Base-by-base conservation (phyloP, 2,888 invertebrate species). In the Invenusta paracnida region DNA sequence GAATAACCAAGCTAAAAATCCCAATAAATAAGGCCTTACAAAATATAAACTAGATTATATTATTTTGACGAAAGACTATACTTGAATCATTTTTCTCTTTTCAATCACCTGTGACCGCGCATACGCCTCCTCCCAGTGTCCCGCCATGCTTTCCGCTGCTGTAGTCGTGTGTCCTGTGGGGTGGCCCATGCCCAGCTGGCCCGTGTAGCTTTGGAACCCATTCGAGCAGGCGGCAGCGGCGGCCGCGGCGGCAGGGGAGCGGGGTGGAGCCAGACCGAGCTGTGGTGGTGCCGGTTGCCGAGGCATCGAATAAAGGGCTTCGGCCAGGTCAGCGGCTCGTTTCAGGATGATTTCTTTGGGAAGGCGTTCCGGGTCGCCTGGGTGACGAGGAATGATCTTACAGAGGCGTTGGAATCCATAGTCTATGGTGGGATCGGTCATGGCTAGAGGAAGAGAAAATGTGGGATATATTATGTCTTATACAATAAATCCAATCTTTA, bases 391-490 rank as follows among this genome's bases (percentile, higher is more conserved):
- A 92, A 99, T 96, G 83, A 98, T 94, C 92, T 99, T 99, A 93
- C 97, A 97, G 90, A 99, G 94, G 90, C 98, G 94, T 93, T 98
- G 98, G 93, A 99, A 99, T 67, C 98, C 98, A 92, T 97, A 98
- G 93, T 99, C 99, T 93, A 99, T 98, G 91, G 97, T 98, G 67
- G 99, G 98, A 93, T 99, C 99, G 92, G 96, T 97, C 91, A 99
- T 93, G 88, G 98, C 98, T 98, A n/a, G n/a, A n/a, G n/a, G n/a
- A n/a, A n/a, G n/a, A n/a, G n/a, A n/a, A n/a, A n/a, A n/a, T n/a
- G n/a, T n/a, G n/a, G n/a, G n/a, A n/a, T n/a, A n/a, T n/a, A n/a
- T n/a, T n/a, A n/a, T n/a, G n/a, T n/a, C n/a, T n/a, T n/a, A n/a
- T n/a, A n/a, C n/a, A n/a, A n/a, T n/a, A n/a, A n/a, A n/a, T n/a